Evolutionary conservation across 2,113 vertebrate species (phyloP).

Genomic region (Chionomys nivalis): DNA sequence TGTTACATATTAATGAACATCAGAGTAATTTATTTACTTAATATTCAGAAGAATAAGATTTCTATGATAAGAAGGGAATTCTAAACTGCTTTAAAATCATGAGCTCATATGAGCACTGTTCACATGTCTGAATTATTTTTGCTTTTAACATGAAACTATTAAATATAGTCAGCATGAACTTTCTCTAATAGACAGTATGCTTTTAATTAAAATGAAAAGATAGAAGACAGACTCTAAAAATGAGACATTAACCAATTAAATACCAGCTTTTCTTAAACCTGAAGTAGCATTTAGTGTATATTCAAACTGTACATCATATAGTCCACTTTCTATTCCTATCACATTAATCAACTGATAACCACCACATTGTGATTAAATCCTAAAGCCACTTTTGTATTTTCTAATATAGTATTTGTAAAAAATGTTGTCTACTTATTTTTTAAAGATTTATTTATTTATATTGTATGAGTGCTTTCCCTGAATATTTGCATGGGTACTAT

Average conservation of each 20-base stretch:
- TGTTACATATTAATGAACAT: neutral
- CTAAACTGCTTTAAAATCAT: neutral
- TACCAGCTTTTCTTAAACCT: neutral
- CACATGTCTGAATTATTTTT: neutral
- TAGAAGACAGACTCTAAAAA: neutral
- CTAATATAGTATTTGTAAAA: neutral
- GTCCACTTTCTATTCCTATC: neutral
- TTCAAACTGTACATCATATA: neutral
- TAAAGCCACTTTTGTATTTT: neutral
- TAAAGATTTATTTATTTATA: neutral
- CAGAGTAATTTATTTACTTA: neutral
- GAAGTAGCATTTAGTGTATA: neutral
- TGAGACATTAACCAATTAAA: neutral
- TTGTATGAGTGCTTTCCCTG: neutral
- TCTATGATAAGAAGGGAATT: neutral
- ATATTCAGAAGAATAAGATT: neutral
- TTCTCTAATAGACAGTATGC: neutral
- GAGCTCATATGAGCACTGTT: neutral
- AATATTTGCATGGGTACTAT: neutral
- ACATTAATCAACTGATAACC: neutral
- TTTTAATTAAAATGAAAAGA: neutral
- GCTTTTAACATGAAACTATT: neutral
- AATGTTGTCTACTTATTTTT: neutral
- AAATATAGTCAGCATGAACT: neutral
- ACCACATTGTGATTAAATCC: neutral